Evolutionary conservation across 1,140 invertebrate genomes (phyloP), one percentile per base, ranked within the genome.

Genomic region (Sinella curviseta): DNA sequence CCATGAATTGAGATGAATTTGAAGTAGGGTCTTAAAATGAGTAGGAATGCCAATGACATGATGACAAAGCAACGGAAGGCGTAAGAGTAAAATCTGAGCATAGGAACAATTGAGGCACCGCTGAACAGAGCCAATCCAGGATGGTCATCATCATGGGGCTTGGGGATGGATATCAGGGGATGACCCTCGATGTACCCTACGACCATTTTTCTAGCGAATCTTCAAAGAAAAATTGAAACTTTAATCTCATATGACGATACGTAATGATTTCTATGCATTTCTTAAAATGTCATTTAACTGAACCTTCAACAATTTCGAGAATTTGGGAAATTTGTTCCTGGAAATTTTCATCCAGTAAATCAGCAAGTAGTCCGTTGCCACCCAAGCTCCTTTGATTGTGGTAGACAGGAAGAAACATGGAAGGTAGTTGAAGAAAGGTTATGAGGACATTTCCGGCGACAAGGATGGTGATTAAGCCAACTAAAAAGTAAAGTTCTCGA

Each of bases 41-140:
- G 30, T 4, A 80, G 1, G 0, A 83, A 60, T 8, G 79, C 79
- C 20, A 81, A 30, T 0, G 60, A 34, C 1, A 76, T n/a, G 12
- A 83, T 39, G 30, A 83, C 36, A 26, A 83, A 78, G 1, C 28
- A 14, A 60, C 83, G 74, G 30, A 82, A 83, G 0, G 74, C 70
- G 30, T 80, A 79, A n/a, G 83, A 83, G 55, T 83, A 82, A 73
- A 83, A 83, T 67, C 83, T 54, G 14, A 83, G 76, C 30, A 81
- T 48, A 0, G 83, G 83, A 14, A 83, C 33, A 17, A 83, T 78
- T 14, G 81, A 82, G 1, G 36, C 1, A 4, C 77, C 36, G 1
- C 75, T 79, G 39, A 82, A 83, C 3, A 65, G 57, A 12, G 80
- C 70, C 14, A 83, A 67, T 14, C 83, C 83, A 16, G 81, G 79